A percentile compares a stretch with the other conserved stretches of the same genome.
Evolutionary conservation across 1,140 invertebrate species (phyloP).

Genomic region (Anoplophora glabripennis): DNA sequence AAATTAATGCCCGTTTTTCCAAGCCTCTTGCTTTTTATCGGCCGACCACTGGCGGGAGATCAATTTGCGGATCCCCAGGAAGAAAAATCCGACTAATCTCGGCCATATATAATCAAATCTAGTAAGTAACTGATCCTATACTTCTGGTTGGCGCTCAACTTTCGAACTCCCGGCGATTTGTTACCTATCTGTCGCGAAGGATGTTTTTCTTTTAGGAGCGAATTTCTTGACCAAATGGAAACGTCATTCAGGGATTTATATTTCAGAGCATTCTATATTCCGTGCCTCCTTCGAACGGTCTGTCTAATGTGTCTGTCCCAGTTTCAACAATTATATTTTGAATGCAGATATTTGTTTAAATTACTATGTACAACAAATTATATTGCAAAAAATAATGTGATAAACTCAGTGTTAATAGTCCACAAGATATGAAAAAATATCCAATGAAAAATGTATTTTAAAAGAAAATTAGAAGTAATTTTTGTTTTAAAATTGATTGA

Average conservation of each 20-base stretch:
- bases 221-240: conserved; percentile 5
- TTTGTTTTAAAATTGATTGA: too few relatives aligned
- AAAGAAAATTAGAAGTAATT: too few relatives aligned
- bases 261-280: background rate
- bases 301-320: too few relatives aligned
- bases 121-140: background rate
- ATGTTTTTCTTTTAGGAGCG: background rate
- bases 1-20: too few relatives aligned
- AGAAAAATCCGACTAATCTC: background rate
- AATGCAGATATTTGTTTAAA: too few relatives aligned
- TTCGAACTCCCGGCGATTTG: background rate
- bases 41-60: background rate
- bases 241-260: conserved; percentile 5
- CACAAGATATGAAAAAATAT: too few relatives aligned
- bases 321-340: too few relatives aligned
- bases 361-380: too few relatives aligned
- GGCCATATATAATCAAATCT: conserved; percentile 7
- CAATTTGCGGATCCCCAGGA: background rate
- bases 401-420: too few relatives aligned
- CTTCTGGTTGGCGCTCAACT: background rate
- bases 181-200: background rate
- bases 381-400: too few relatives aligned
- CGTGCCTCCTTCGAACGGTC: background rate
- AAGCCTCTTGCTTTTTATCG: too few relatives aligned
- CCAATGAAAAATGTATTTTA: too few relatives aligned